Evolutionary conservation across 2,888 invertebrate genomes (phyloP).

Genomic region (Epistrophe grossulariae): DNA sequence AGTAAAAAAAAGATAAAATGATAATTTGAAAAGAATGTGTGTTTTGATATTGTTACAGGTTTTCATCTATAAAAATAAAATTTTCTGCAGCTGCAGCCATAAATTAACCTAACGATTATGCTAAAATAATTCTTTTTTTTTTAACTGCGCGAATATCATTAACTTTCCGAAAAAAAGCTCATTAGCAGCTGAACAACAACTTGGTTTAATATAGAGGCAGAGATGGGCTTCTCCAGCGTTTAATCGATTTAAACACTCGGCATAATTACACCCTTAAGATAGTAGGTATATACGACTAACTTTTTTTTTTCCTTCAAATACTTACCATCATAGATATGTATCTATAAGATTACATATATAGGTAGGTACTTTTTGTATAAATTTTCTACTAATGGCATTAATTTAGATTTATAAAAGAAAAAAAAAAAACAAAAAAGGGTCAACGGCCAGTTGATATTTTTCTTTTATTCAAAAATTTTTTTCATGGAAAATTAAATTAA

Average conservation of each 20-base stretch:
- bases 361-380: not conserved
- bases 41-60: not conserved
- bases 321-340: not conserved
- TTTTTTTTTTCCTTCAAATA: not conserved
- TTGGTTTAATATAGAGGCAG: not conserved
- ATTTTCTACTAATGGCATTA: conserved; percentile 30
- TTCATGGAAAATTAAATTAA: conserved; percentile 28
- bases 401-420: not conserved
- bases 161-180: not conserved
- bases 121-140: conserved; percentile 13
- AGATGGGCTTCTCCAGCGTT: not conserved
- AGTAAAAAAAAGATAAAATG: not conserved
- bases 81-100: not conserved
- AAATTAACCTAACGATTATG: conserved; percentile 19
- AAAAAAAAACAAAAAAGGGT: conserved; percentile 32
- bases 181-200: conserved; percentile 23
- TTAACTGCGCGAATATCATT: not conserved
- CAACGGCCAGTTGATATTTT: conserved; percentile 43
- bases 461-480: conserved; percentile 1
- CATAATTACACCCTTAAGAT: conserved; percentile 41
- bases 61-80: conserved; percentile 13
- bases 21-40: not conserved
- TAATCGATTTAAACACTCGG: conserved; percentile 26
- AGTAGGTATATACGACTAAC: conserved; percentile 14
- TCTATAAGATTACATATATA: not conserved